phyloP scores from a whole-genome alignment of 2,797 vertebrate species.

The Rhynchonycteris naso region DNA sequence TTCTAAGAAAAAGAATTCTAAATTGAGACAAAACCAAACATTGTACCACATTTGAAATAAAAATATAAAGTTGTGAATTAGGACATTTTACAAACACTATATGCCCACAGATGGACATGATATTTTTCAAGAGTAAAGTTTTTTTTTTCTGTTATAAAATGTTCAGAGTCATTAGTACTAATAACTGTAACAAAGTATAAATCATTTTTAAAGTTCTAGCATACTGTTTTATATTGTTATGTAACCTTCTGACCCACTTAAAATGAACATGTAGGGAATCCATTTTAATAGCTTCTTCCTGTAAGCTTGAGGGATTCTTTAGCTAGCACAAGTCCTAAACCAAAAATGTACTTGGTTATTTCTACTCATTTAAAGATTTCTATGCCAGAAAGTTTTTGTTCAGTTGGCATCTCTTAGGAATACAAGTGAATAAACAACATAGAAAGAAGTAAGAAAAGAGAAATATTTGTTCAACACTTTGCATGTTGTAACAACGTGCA shows the following conservation, averaged over 20 bases:
- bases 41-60: conserved; percentile 44
- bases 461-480: conserved; percentile 74
- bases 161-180: conserved; percentile 71
- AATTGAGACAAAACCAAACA: not conserved
- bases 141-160: conserved; percentile 45
- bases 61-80: conserved; percentile 28
- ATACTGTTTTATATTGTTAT: conserved; percentile 67
- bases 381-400: conserved; percentile 61
- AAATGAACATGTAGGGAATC: conserved; percentile 74
- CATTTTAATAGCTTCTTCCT: conserved; percentile 72
- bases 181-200: conserved; percentile 71
- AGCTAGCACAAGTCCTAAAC: conserved; percentile 47
- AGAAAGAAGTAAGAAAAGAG: conserved; percentile 62
- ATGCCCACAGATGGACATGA: conserved; percentile 51
- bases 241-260: conserved; percentile 64
- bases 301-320: conserved; percentile 48
- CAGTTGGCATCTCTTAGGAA: conserved; percentile 73
- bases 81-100: conserved; percentile 40
- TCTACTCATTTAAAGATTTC: conserved; percentile 50
- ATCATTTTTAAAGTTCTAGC: conserved; percentile 70
- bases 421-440: conserved; percentile 75
- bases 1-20: not conserved
- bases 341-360: conserved; percentile 57
- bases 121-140: conserved; percentile 30
- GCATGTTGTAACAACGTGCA: conserved; percentile 64